Evolutionary conservation across 1,140 invertebrate species (phyloP).

Genomic region (Ips typographus): DNA sequence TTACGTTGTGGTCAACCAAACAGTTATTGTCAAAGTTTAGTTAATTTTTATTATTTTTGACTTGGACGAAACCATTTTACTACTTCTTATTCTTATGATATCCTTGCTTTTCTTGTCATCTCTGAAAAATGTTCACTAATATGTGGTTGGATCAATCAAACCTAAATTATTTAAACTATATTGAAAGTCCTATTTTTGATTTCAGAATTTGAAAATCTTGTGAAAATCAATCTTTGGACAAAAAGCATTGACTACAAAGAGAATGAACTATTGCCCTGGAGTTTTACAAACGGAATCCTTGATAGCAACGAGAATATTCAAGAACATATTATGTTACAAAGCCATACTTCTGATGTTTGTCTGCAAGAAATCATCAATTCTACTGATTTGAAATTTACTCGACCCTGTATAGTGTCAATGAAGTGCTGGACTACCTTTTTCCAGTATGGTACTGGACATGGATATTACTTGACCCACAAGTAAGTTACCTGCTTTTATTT

Average conservation of each 20-base stretch:
- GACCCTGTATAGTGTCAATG: conserved; percentile 3
- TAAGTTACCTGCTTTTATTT: conserved; percentile 8
- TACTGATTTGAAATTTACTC: neutral
- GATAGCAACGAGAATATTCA: too few relatives aligned
- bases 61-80: too few relatives aligned
- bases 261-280: conserved; percentile 10
- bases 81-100: too few relatives aligned
- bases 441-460: conserved; percentile 3
- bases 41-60: too few relatives aligned
- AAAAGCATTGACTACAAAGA: conserved; percentile 34
- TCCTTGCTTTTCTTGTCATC: too few relatives aligned
- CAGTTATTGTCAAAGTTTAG: too few relatives aligned
- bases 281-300: neutral
- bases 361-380: conserved; percentile 31
- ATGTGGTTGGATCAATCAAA: too few relatives aligned
- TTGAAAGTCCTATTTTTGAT: neutral
- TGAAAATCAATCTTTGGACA: conserved; percentile 30
- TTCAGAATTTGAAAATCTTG: conserved; percentile 28
- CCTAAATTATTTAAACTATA: too few relatives aligned
- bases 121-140: too few relatives aligned
- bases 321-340: too few relatives aligned
- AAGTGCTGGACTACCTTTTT: conserved; percentile 29
- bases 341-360: conserved; percentile 18
- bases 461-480: conserved; percentile 38
- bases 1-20: too few relatives aligned